Conservation (phyloP, 2,797 vertebrate species). For the Furcifer pardalis region DNA sequence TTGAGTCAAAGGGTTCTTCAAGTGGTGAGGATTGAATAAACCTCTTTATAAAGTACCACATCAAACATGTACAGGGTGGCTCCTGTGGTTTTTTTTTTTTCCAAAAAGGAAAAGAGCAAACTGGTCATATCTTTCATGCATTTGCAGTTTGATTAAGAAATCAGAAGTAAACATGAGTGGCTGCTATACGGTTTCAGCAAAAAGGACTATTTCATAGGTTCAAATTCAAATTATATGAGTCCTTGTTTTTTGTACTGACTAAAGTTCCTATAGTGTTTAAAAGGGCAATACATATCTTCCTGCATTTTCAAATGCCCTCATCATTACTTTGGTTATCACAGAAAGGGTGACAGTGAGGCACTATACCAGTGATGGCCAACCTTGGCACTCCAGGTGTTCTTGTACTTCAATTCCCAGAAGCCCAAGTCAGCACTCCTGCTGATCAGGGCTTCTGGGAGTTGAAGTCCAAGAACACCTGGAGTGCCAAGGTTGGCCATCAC, state of each 20-base stretch:
- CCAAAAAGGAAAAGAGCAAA: background rate
- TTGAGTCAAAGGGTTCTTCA: constrained; percentile 74
- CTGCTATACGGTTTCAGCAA: background rate
- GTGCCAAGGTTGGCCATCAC: too few relatives aligned
- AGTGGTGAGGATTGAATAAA: constrained; percentile 75
- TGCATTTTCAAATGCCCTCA: background rate
- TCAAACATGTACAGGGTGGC: background rate
- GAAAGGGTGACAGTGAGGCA: background rate
- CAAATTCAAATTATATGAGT: background rate
- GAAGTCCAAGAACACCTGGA: too few relatives aligned
- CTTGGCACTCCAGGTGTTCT: too few relatives aligned
- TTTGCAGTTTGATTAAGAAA: background rate
- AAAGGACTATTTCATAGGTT: background rate
- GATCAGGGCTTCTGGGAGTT: too few relatives aligned
- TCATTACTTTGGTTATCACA: background rate
- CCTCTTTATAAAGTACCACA: constrained; percentile 8
- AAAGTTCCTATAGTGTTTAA: background rate
- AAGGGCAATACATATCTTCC: background rate
- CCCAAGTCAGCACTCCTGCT: too few relatives aligned
- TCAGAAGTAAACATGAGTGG: background rate
- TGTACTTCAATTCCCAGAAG: too few relatives aligned
- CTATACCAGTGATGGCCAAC: too few relatives aligned
- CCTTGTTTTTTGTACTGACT: background rate
- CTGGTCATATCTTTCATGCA: background rate
- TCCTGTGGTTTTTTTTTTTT: background rate